A percentile compares a stretch with the other conserved stretches of the same genome.
These are phyloP conservation scores for Lampris megalopsis DNA, from an alignment of 2,113 vertebrate species.

Conservation along the genomic window DNA sequence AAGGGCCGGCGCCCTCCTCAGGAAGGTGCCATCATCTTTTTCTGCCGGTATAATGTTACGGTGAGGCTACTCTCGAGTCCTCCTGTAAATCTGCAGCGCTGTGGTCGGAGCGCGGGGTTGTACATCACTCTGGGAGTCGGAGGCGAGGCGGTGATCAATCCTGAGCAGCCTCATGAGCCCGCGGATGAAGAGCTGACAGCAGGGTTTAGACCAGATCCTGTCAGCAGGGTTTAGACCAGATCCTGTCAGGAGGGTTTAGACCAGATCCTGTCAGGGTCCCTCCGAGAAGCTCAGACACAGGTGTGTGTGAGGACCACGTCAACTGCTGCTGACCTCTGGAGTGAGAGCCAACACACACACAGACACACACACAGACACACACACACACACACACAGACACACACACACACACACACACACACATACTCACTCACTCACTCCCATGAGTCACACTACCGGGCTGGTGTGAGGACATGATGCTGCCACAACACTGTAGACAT, in stretches of 20 bases:
- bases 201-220: neutral
- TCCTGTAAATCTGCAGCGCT: no score
- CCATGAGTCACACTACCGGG: no score
- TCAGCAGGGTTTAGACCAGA: neutral
- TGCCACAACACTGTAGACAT: neutral
- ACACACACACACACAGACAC: neutral
- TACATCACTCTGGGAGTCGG: neutral
- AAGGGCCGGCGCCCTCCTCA: no score
- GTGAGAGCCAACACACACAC: neutral
- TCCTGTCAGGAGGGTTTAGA: slow-evolving; percentile 24
- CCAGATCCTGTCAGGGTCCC: slow-evolving; percentile 53
- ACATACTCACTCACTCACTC: neutral
- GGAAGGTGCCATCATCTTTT: no score
- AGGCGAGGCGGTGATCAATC: slow-evolving; percentile 64
- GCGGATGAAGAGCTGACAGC: slow-evolving; percentile 40
- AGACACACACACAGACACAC: neutral
- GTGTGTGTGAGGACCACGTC: slow-evolving; percentile 37
- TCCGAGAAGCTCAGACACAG: slow-evolving; percentile 52
- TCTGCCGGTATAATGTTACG: no score
- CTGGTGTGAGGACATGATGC: no score
- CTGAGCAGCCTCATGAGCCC: slow-evolving; percentile 35
- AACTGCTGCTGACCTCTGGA: slow-evolving; percentile 18
- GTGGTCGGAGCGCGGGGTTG: no score
- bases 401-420: neutral
- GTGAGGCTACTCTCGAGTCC: no score